Conservation (phyloP, 1,140 invertebrate species). For the Asobara japonica region DNA sequence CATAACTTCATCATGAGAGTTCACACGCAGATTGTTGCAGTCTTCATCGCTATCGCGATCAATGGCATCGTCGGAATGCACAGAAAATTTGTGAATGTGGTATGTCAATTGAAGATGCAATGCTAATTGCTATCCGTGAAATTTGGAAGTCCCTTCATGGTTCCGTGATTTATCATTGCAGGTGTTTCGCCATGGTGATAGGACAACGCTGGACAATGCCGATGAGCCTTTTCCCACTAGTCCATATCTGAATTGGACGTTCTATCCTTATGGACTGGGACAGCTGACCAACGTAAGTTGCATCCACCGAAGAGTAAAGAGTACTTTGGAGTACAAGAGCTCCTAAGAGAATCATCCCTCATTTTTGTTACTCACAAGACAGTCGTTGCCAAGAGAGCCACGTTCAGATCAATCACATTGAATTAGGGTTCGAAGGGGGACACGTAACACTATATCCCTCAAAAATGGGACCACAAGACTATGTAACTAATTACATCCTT, state of each 20-base stretch:
- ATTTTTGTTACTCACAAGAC: too few relatives aligned
- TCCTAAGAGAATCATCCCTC: too few relatives aligned
- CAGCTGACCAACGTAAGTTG: slow-evolving; percentile 77
- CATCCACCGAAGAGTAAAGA: too few relatives aligned
- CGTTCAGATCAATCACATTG: too few relatives aligned
- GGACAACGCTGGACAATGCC: slow-evolving; percentile 70
- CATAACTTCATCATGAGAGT: background rate
- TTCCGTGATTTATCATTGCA: background rate
- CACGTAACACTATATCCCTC: too few relatives aligned
- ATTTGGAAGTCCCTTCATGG: background rate
- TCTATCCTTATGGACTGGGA: slow-evolving; percentile 74
- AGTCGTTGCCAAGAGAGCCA: too few relatives aligned
- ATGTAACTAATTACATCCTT: too few relatives aligned
- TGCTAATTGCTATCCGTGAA: background rate
- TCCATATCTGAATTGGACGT: slow-evolving; percentile 68
- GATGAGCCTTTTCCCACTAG: slow-evolving; percentile 71
- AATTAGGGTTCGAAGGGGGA: too few relatives aligned
- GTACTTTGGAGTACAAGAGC: too few relatives aligned
- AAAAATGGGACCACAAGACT: too few relatives aligned
- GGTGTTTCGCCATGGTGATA: slow-evolving; percentile 78
- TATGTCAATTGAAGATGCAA: background rate
- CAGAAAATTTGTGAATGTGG: background rate
- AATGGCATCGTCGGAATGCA: background rate
- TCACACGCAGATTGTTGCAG: background rate
- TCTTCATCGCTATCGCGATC: background rate